These are phyloP conservation scores for Nyctalus aviator DNA, from an alignment of 2,797 vertebrate species.

Conservation along the genomic window DNA sequence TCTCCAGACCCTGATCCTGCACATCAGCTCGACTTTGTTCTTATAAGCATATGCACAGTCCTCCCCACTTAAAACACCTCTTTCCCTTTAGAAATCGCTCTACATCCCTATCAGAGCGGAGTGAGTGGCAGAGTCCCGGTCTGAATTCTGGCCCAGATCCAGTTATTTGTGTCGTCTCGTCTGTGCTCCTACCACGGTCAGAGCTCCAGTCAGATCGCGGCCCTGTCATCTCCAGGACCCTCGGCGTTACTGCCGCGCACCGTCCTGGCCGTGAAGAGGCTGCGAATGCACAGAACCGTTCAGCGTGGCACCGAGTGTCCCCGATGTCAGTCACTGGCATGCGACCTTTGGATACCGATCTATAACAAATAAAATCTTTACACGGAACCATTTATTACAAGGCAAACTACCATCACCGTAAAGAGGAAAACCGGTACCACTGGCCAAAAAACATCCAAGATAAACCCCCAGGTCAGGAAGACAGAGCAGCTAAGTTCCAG, in stretches of 20 bases:
- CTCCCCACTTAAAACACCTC: neutral
- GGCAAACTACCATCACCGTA: too few species aligned
- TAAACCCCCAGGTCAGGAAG: too few species aligned
- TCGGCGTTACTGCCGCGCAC: neutral
- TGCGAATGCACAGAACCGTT: neutral
- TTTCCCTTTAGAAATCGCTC: neutral
- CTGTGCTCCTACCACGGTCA: neutral
- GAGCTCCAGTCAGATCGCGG: neutral
- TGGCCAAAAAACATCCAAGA: too few species aligned
- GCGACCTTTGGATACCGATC: neutral
- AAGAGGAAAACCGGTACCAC: too few species aligned
- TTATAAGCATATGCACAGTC: neutral
- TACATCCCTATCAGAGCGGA: neutral
- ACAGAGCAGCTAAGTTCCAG: too few species aligned
- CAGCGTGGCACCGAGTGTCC: neutral
- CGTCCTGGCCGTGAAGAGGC: neutral
- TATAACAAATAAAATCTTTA: too few species aligned
- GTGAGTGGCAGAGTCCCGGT: neutral
- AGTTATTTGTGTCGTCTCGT: neutral
- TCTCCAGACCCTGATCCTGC: neutral
- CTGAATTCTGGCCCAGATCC: neutral
- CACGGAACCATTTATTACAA: too few species aligned
- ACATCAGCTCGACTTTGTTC: neutral
- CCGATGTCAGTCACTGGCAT: neutral
- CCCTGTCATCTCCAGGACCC: neutral